A percentile compares a stretch with the other conserved stretches of the same genome.
phyloP scores from a whole-genome alignment of 2,113 vertebrate genomes.

The Hystrix brachyura region DNA sequence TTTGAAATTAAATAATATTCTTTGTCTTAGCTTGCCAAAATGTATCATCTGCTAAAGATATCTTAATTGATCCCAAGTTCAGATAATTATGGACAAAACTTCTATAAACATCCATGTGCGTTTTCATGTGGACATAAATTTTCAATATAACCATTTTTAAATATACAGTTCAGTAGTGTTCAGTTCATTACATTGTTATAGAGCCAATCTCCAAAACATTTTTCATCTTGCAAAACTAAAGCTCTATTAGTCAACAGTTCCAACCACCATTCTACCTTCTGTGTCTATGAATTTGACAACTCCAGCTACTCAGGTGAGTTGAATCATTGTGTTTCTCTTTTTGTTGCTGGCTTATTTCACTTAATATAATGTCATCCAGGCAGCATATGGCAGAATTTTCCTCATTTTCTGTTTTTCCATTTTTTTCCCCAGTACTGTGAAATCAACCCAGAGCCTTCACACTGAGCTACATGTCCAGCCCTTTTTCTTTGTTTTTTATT shows the following conservation, averaged over 20 bases:
- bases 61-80: not conserved
- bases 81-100: not conserved
- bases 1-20: not conserved
- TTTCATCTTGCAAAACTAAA: not conserved
- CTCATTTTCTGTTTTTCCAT: not conserved
- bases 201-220: not conserved
- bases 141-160: not conserved
- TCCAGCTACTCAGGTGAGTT: rapidly evolving
- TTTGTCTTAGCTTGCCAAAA: not conserved
- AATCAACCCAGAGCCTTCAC: not conserved
- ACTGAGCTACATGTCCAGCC: not conserved
- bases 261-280: rapidly evolving
- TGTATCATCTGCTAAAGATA: not conserved
- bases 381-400: not conserved
- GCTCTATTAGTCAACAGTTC: not conserved
- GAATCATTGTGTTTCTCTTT: too few species aligned
- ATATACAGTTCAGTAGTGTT: not conserved
- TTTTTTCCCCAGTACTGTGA: not conserved
- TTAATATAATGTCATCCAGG: not conserved
- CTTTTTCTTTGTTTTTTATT: not conserved
- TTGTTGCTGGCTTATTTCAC: too few species aligned
- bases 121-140: not conserved
- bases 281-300: not conserved
- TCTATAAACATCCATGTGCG: not conserved
- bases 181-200: not conserved